phyloP scores from a whole-genome alignment of 2,888 invertebrate species.

The Anticlea derivata region DNA sequence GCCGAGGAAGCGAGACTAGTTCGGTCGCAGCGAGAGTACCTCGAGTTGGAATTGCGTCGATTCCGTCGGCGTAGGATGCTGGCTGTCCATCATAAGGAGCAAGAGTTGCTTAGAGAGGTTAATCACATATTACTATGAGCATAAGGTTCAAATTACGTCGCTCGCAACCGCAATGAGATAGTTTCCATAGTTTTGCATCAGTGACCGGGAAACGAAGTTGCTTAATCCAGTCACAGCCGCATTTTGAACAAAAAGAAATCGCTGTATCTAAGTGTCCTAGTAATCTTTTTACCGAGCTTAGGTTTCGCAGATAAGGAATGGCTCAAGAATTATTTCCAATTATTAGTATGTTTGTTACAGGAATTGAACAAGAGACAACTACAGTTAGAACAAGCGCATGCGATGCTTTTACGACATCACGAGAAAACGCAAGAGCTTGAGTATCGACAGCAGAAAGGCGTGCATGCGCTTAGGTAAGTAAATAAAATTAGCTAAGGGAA shows the following conservation, averaged over 20 bases:
- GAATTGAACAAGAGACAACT: slow-evolving; percentile 97
- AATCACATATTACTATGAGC: slow-evolving; percentile 24
- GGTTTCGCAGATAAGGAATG: no score
- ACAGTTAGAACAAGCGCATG: slow-evolving; percentile 97
- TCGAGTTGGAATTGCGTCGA: slow-evolving; percentile 96
- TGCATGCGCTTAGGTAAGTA: slow-evolving; percentile 93
- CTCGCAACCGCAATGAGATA: no score
- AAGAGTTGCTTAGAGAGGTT: slow-evolving; percentile 95
- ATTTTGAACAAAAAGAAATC: no score
- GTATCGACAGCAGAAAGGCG: slow-evolving; percentile 96
- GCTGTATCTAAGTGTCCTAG: no score
- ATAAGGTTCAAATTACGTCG: not conserved
- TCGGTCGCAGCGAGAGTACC: slow-evolving; percentile 94
- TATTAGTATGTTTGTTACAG: slow-evolving; percentile 76
- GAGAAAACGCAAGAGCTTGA: slow-evolving; percentile 98
- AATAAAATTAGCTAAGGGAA: no score
- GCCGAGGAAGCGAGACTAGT: slow-evolving; percentile 95
- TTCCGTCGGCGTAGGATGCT: slow-evolving; percentile 95
- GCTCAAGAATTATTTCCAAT: not conserved
- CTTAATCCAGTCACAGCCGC: no score
- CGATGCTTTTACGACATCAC: slow-evolving; percentile 97
- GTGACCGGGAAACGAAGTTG: no score
- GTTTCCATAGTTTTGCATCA: no score
- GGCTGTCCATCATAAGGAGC: slow-evolving; percentile 93
- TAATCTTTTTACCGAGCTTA: no score